Conservation (phyloP, 2,888 invertebrate species). For the Vesta saturnalis region DNA sequence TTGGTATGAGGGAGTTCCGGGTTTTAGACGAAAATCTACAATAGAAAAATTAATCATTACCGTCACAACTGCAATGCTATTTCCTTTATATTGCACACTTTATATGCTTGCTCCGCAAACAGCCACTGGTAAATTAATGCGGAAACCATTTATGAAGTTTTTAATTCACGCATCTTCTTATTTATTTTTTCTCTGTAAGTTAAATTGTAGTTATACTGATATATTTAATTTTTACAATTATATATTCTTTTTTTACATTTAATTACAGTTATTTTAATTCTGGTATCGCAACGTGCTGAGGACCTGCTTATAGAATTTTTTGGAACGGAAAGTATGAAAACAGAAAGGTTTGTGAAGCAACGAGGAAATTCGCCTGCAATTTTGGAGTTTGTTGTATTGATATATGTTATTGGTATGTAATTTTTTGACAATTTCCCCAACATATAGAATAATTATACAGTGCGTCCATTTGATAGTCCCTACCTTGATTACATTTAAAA, state of each 20-base stretch:
- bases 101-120: conserved; percentile 90
- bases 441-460: no score
- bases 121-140: conserved; percentile 81
- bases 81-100: conserved; percentile 86
- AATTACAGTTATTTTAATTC: conserved; percentile 82
- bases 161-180: conserved; percentile 95
- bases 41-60: conserved; percentile 75
- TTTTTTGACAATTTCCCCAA: background rate
- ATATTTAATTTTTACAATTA: background rate
- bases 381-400: conserved; percentile 82
- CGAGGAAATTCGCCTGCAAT: conserved; percentile 87
- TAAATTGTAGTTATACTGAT: background rate
- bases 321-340: conserved; percentile 75
- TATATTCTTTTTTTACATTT: conserved; percentile 20
- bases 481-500: no score
- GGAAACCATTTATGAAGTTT: conserved; percentile 97
- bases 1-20: conserved; percentile 96
- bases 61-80: conserved; percentile 79
- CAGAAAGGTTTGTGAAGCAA: conserved; percentile 74
- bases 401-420: conserved; percentile 81
- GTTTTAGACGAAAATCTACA: conserved; percentile 85
- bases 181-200: conserved; percentile 91
- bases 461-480: no score
- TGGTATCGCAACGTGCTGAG: conserved; percentile 92
- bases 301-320: conserved; percentile 77